Conservation (phyloP, 2,113 vertebrate species). For the Mugil cephalus region DNA sequence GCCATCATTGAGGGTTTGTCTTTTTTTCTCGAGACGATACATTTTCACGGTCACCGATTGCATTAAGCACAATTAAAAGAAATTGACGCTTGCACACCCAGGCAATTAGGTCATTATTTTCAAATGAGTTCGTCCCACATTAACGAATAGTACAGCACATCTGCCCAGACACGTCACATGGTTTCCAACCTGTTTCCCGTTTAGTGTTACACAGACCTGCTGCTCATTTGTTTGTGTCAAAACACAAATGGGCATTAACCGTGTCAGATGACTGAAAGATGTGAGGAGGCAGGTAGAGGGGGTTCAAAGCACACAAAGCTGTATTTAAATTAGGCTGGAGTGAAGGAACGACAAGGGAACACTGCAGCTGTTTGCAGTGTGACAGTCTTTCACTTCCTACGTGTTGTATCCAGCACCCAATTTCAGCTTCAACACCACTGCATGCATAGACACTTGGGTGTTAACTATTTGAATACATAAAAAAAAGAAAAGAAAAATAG, state of each 20-base stretch:
- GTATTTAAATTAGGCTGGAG: constrained; percentile 61
- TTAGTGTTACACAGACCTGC: constrained; percentile 54
- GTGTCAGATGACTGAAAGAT: constrained; percentile 37
- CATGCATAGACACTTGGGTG: neutral
- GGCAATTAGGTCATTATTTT: constrained; percentile 19
- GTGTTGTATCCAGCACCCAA: constrained; percentile 36
- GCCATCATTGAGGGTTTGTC: too few relatives aligned
- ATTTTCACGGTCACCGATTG: neutral
- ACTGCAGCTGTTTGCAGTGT: constrained; percentile 54
- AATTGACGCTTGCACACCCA: neutral
- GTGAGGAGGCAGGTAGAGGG: constrained; percentile 25
- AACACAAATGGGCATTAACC: constrained; percentile 40
- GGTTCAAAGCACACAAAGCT: constrained; percentile 47
- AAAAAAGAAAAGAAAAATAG: neutral
- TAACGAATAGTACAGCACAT: constrained; percentile 38
- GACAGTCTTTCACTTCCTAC: constrained; percentile 26
- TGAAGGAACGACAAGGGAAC: constrained; percentile 22
- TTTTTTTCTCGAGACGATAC: neutral
- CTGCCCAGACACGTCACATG: constrained; percentile 10
- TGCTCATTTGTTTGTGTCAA: constrained; percentile 48
- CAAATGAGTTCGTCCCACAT: constrained; percentile 18
- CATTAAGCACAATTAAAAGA: constrained; percentile 8
- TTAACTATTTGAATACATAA: constrained; percentile 26
- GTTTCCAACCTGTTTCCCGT: constrained; percentile 19
- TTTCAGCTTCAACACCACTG: constrained; percentile 26